A percentile compares a stretch with the other conserved stretches of the same genome.
These are phyloP conservation scores for Fissipunctia ypsillon DNA, from an alignment of 2,888 invertebrate genomes.

Conservation along the genomic window DNA sequence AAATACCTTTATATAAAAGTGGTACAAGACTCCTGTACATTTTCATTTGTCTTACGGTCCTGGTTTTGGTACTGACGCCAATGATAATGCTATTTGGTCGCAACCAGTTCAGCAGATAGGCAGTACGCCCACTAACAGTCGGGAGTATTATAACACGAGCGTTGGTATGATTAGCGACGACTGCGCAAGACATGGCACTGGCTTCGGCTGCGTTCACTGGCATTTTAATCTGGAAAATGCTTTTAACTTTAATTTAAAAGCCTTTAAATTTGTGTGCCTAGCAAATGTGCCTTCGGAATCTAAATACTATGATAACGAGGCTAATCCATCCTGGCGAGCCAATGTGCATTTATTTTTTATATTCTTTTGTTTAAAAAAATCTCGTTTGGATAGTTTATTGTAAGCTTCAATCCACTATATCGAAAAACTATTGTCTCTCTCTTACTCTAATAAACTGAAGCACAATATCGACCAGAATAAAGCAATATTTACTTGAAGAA, in stretches of 20 bases:
- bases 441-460: neutral
- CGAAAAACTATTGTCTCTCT: neutral
- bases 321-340: neutral
- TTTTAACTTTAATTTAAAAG: neutral
- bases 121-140: conserved; percentile 91
- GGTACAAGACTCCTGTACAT: conserved; percentile 91
- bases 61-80: conserved; percentile 91
- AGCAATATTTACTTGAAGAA: neutral
- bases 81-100: conserved; percentile 92
- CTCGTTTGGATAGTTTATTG: neutral
- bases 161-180: conserved; percentile 73
- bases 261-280: too few species aligned
- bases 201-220: conserved; percentile 84
- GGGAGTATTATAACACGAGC: conserved; percentile 91
- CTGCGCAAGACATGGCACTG: conserved; percentile 74
- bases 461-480: neutral
- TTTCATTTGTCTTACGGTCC: conserved; percentile 91
- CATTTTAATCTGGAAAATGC: conserved; percentile 71
- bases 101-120: conserved; percentile 90
- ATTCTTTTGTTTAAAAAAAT: neutral
- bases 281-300: too few species aligned
- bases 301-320: neutral
- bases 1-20: conserved; percentile 87
- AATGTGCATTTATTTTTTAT: neutral
- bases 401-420: neutral